Evolutionary conservation across 2,113 vertebrate species (phyloP).

Genomic region (Nestor notabilis): DNA sequence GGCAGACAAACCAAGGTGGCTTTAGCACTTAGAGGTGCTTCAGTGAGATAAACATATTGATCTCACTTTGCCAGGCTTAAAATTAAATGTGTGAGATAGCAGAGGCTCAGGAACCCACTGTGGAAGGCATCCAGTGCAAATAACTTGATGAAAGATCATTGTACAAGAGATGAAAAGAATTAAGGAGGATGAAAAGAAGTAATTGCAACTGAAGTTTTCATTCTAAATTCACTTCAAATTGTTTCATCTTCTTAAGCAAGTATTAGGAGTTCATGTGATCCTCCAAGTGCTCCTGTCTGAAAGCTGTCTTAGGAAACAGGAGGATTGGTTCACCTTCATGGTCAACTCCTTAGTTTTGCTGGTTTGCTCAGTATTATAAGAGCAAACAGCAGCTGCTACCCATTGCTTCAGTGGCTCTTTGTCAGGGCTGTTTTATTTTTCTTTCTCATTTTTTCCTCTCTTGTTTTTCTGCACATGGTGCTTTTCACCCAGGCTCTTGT

Average conservation of each 20-base stretch:
- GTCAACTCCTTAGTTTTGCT: neutral
- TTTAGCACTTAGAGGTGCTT: neutral
- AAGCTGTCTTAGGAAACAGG: neutral
- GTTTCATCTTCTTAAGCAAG: neutral
- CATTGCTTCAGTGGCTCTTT: neutral
- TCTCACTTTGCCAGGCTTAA: neutral
- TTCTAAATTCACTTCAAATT: neutral
- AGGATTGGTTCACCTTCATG: neutral
- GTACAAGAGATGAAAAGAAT: neutral
- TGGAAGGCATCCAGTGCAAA: neutral
- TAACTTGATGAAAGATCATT: neutral
- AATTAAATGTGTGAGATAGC: neutral
- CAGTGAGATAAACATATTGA: neutral
- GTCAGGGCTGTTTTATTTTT: neutral
- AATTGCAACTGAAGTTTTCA: neutral
- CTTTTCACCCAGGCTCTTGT: conserved; percentile 27
- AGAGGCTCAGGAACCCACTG: neutral
- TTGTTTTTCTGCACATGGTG: neutral
- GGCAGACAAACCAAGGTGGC: neutral
- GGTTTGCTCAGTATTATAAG: neutral
- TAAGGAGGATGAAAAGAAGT: neutral
- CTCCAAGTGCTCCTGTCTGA: neutral
- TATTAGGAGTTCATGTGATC: neutral
- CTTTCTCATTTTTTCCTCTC: neutral
- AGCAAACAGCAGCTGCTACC: neutral